Percentiles rank a stretch among this genome's conserved stretches.
These are phyloP conservation scores for Lithobates pipiens DNA, from an alignment of 2,797 vertebrate genomes.

Conservation along the genomic window DNA sequence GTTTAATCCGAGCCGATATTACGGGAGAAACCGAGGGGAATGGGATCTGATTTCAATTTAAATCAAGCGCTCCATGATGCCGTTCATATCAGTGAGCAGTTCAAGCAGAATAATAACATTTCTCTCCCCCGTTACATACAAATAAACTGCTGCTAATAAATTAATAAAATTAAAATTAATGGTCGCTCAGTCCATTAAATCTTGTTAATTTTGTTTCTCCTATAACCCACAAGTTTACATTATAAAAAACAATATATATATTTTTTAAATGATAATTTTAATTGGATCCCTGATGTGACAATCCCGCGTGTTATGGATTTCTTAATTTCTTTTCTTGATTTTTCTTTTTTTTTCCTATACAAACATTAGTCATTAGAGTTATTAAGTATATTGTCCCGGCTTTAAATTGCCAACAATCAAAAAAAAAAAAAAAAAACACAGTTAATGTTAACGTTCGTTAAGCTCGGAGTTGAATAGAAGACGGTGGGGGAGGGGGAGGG, in stretches of 20 bases:
- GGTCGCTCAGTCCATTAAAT: slow-evolving; percentile 76
- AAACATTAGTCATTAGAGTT: slow-evolving; percentile 72
- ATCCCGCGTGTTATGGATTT: slow-evolving; percentile 66
- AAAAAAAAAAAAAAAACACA: slow-evolving; percentile 40
- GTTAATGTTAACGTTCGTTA: slow-evolving; percentile 48
- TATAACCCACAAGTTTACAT: slow-evolving; percentile 73
- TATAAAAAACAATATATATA: slow-evolving; percentile 76
- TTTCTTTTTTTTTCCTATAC: slow-evolving; percentile 66
- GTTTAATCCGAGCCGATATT: slow-evolving; percentile 59
- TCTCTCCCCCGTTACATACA: slow-evolving; percentile 62
- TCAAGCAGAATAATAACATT: slow-evolving; percentile 68
- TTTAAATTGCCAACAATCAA: slow-evolving; percentile 53
- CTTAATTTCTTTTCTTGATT: slow-evolving; percentile 67
- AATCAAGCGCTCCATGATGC: slow-evolving; percentile 66
- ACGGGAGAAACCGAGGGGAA: slow-evolving; percentile 62
- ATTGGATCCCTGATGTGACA: slow-evolving; percentile 74
- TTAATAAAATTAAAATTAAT: slow-evolving; percentile 77
- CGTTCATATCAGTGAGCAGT: slow-evolving; percentile 67
- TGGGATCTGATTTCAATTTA: slow-evolving; percentile 67
- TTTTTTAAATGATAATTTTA: slow-evolving; percentile 74
- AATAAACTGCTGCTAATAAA: slow-evolving; percentile 74
- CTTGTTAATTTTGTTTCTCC: slow-evolving; percentile 76
- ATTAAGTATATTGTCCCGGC: slow-evolving; percentile 65
- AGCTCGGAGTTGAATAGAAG: neutral
- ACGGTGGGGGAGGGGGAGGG: too few relatives aligned